Conservation (phyloP, 2,888 invertebrate genomes). For the Omphaloscelis lunosa region DNA sequence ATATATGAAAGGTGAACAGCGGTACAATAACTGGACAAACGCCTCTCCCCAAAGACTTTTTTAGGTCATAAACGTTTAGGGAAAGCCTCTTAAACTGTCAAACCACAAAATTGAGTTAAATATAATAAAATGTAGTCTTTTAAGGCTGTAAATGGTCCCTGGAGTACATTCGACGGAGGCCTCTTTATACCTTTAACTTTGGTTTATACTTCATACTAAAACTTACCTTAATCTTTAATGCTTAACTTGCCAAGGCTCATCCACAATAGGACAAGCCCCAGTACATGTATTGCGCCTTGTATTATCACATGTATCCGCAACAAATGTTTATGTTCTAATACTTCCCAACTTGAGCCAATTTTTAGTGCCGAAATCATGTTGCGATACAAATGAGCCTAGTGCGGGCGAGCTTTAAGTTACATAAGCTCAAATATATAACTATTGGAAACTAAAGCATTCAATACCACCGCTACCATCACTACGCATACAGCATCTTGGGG, state of each 20-base stretch:
- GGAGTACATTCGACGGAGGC: neutral
- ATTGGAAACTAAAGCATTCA: neutral
- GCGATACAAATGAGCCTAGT: neutral
- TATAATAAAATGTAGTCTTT: conserved; percentile 4
- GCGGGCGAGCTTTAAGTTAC: neutral
- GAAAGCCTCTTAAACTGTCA: conserved; percentile 29
- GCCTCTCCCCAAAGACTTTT: conserved; percentile 9
- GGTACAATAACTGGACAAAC: neutral
- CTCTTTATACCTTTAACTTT: neutral
- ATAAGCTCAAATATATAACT: neutral
- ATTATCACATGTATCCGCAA: neutral
- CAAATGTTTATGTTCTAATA: neutral
- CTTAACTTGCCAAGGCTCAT: neutral
- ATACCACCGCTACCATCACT: neutral
- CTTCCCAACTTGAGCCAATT: neutral
- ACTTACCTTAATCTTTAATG: neutral
- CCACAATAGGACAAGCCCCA: neutral
- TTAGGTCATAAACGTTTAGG: neutral
- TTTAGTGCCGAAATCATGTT: neutral
- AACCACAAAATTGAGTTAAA: conserved; percentile 11
- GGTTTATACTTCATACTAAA: neutral
- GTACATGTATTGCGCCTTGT: neutral
- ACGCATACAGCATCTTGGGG: neutral
- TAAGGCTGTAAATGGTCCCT: conserved; percentile 5
- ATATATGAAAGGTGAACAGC: neutral